Evolutionary conservation across 2,888 invertebrate genomes (phyloP).

Genomic region (Agrochola litura): DNA sequence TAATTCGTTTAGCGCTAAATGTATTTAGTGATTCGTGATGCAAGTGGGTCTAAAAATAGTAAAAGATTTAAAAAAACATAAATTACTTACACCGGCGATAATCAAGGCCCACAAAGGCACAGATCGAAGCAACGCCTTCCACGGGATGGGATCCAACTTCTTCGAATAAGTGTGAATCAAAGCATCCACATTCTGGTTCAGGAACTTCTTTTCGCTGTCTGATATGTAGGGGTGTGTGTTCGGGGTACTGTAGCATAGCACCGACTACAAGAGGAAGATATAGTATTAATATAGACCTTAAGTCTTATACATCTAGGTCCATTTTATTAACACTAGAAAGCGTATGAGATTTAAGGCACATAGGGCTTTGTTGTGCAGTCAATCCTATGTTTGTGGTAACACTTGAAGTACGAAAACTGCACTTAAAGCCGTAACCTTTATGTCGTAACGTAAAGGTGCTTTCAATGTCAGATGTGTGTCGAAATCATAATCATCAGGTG

Average conservation of each 20-base stretch:
- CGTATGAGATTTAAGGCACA: not conserved
- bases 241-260: slow-evolving; percentile 89
- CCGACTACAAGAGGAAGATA: slow-evolving; percentile 73
- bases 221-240: slow-evolving; percentile 90
- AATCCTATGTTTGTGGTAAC: no score
- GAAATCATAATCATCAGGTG: not conserved
- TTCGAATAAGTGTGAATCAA: slow-evolving; percentile 85
- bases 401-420: not conserved
- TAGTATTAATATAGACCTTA: not conserved
- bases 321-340: not conserved
- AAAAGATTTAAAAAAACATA: not conserved
- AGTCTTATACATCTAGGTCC: not conserved
- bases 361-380: not conserved
- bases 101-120: slow-evolving; percentile 93
- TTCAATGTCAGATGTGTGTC: not conserved
- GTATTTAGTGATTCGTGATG: not conserved
- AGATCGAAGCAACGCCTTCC: slow-evolving; percentile 92
- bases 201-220: slow-evolving; percentile 87
- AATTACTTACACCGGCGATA: slow-evolving; percentile 91
- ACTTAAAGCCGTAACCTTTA: no score
- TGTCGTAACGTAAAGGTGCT: not conserved
- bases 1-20: not conserved
- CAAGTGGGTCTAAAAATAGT: not conserved
- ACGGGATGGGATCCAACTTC: slow-evolving; percentile 91
- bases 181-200: slow-evolving; percentile 90